Base-by-base conservation (phyloP, 2,797 vertebrate species). In the Xiphophorus birchmanni region DNA sequence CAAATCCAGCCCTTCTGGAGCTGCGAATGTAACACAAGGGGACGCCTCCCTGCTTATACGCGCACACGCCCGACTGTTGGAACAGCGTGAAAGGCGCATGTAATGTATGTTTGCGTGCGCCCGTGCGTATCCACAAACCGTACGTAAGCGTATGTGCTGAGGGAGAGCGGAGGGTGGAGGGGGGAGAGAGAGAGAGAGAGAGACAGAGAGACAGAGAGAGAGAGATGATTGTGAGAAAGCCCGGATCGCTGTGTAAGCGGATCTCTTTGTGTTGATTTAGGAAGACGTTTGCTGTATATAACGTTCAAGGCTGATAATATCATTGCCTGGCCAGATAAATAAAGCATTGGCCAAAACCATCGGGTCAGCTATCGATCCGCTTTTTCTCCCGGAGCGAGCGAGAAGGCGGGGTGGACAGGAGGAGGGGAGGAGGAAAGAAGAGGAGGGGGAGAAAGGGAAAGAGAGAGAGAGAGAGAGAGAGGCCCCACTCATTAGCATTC, bases 251-350 rank as follows among this genome's bases (percentile, higher is more conserved):
- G 93, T 94, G 93, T 95, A 95, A 96, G 95, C 95, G 94, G 93
- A 93, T 94, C 96, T 94, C 96, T 95, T 97, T 97, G 96, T 97
- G 96, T 96, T 97, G 97, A 96, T 97, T 97, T 97, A 97, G 94
- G 96, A 96, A 97, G 96, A 96, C 95, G 90, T 96, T 97, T 94
- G 95, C 96, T 95, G 96, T 95, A 94, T 96, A 93, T 96, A 97
- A 97, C 93, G 91, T 97, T 97, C 96, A 97, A 96, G 95, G 94
- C 95, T 96, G 97, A 96, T 97, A 95, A 95, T 96, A 96, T 96
- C 96, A 95, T 95, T 92, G 95, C 92, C 88, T 92, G 91, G 95
- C 85, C 95, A 94, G 95, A 97, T 94, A 97, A 97, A 97, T 96
- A 96, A 96, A 97, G 95, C 95, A 82, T 88, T 94, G 94, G 95